Conservation (phyloP, 2,888 invertebrate genomes). For the Caenorhabditis virilis region DNA sequence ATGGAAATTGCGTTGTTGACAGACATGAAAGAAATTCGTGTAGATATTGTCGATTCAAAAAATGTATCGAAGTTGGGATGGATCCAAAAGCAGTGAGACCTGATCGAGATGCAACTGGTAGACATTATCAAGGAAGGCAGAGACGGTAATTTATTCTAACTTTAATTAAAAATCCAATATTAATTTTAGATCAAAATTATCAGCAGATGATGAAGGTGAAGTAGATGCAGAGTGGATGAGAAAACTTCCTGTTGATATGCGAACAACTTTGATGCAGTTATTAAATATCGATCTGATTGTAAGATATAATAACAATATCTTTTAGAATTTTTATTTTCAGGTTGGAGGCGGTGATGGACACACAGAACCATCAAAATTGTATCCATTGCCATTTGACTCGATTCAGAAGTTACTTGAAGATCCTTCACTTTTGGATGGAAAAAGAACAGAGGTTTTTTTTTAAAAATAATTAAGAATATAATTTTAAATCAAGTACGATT, state of each 20-base stretch:
- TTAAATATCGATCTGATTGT: constrained; percentile 66
- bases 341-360: constrained; percentile 50
- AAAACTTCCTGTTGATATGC: constrained; percentile 67
- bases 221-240: constrained; percentile 64
- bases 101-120: constrained; percentile 66
- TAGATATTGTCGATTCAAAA: constrained; percentile 66
- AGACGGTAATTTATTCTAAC: no score
- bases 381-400: constrained; percentile 58
- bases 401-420: constrained; percentile 62
- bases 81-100: constrained; percentile 68
- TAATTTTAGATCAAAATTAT: constrained; percentile 43
- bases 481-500: constrained; percentile 9
- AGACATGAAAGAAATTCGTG: constrained; percentile 55
- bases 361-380: constrained; percentile 49
- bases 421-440: constrained; percentile 63
- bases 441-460: constrained; percentile 61
- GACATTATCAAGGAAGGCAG: constrained; percentile 54
- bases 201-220: constrained; percentile 49
- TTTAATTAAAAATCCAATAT: no score
- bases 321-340: no score
- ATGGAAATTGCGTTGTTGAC: constrained; percentile 62
- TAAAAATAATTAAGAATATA: background rate
- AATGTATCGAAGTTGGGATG: constrained; percentile 68
- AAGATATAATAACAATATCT: no score
- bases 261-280: constrained; percentile 65